These are phyloP conservation scores for Sceloporus tristichus DNA, from an alignment of 2,113 vertebrate species.

Conservation along the genomic window DNA sequence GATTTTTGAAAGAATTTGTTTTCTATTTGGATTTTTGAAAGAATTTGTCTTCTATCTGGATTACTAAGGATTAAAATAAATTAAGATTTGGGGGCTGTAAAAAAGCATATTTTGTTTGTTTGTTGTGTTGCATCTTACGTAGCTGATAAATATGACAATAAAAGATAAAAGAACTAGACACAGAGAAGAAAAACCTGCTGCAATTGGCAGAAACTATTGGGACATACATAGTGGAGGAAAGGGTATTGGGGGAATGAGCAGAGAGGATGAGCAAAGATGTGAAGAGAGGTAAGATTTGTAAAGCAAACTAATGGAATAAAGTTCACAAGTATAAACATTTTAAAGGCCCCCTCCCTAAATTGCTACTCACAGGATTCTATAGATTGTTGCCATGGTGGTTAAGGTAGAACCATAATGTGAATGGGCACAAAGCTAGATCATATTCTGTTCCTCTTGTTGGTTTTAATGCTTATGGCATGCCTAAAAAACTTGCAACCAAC, in stretches of 20 bases:
- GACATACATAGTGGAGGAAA: too few relatives aligned
- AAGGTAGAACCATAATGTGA: too few relatives aligned
- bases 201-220: neutral
- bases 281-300: too few relatives aligned
- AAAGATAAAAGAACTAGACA: neutral
- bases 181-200: neutral
- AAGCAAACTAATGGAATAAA: too few relatives aligned
- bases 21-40: neutral
- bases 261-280: too few relatives aligned
- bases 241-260: too few relatives aligned
- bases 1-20: neutral
- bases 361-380: too few relatives aligned
- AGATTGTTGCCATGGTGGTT: too few relatives aligned
- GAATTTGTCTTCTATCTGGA: neutral
- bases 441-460: neutral
- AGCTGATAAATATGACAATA: neutral
- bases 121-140: neutral
- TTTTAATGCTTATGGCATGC: neutral
- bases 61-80: neutral
- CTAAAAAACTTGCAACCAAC: neutral
- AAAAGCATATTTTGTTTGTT: neutral
- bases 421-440: too few relatives aligned
- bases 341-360: too few relatives aligned
- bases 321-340: too few relatives aligned
- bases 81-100: neutral